phyloP scores from a whole-genome alignment of 2,888 invertebrate genomes.

The Geotrupes spiniger region DNA sequence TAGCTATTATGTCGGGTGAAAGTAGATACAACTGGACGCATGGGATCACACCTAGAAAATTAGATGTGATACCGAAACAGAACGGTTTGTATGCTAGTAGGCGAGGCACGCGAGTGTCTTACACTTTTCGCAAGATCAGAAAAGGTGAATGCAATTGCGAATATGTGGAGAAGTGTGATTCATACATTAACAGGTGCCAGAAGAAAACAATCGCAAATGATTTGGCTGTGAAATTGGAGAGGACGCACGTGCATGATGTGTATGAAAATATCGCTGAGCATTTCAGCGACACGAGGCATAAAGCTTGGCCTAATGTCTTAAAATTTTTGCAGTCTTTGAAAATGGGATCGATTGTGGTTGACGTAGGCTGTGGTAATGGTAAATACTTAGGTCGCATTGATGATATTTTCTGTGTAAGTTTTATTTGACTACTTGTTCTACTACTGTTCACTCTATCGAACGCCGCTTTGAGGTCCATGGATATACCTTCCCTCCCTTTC shows the following conservation, averaged over 20 bases:
- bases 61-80: constrained; percentile 65
- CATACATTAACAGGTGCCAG: constrained; percentile 33
- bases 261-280: constrained; percentile 93
- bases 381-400: constrained; percentile 78
- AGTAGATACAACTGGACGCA: constrained; percentile 76
- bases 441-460: no score
- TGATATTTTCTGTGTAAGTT: constrained; percentile 60
- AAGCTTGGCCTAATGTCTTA: constrained; percentile 89
- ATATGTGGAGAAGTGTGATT: constrained; percentile 69
- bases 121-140: constrained; percentile 76
- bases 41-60: constrained; percentile 80
- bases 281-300: constrained; percentile 92
- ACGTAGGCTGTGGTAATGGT: constrained; percentile 98
- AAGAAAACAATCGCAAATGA: constrained; percentile 44
- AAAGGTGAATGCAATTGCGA: constrained; percentile 61
- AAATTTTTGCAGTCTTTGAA: constrained; percentile 70
- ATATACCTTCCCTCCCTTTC: no score
- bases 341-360: constrained; percentile 71
- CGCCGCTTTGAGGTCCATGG: no score
- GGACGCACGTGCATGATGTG: constrained; percentile 77
- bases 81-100: constrained; percentile 56
- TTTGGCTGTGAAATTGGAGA: constrained; percentile 66
- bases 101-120: constrained; percentile 68
- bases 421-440: no score
- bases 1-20: constrained; percentile 78